Conservation (phyloP, 2,797 vertebrate species). For the Melanotaenia nigrans region DNA sequence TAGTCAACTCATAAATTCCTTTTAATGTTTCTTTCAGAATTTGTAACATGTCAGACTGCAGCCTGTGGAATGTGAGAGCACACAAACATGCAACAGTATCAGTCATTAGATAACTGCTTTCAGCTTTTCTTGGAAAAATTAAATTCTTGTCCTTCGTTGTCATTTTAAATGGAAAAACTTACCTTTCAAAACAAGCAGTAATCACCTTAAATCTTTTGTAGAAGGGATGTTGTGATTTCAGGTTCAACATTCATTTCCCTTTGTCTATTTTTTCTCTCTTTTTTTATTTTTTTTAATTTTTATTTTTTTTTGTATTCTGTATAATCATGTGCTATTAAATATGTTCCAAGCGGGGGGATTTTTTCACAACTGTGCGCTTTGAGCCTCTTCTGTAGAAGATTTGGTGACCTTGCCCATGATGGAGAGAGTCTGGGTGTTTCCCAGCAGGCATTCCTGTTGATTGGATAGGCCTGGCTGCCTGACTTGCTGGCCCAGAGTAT, state of each 20-base stretch:
- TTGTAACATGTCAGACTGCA: not conserved
- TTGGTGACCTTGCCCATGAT: slow-evolving; percentile 73
- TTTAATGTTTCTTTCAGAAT: not conserved
- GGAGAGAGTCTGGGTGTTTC: slow-evolving; percentile 60
- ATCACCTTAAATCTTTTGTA: not conserved
- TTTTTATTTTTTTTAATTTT: too few species aligned
- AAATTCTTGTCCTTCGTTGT: not conserved
- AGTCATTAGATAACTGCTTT: not conserved
- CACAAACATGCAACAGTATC: not conserved
- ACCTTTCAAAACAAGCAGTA: not conserved
- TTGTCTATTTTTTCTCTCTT: not conserved
- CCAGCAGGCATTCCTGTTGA: slow-evolving; percentile 75
- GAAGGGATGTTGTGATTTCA: not conserved
- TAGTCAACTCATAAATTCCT: not conserved
- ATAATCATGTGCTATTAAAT: not conserved
- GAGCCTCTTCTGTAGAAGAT: slow-evolving; percentile 54
- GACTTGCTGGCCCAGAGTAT: slow-evolving; percentile 64
- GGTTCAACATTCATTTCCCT: not conserved
- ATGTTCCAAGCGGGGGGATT: slow-evolving; percentile 12
- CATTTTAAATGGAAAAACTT: not conserved
- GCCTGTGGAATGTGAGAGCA: slow-evolving; percentile 1
- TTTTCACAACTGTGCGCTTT: slow-evolving; percentile 37
- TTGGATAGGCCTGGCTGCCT: slow-evolving; percentile 73
- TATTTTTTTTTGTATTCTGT: not conserved
- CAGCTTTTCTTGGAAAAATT: not conserved